Evolutionary conservation across 2,888 invertebrate genomes (phyloP).

Genomic region (Oxystoma pomonae): DNA sequence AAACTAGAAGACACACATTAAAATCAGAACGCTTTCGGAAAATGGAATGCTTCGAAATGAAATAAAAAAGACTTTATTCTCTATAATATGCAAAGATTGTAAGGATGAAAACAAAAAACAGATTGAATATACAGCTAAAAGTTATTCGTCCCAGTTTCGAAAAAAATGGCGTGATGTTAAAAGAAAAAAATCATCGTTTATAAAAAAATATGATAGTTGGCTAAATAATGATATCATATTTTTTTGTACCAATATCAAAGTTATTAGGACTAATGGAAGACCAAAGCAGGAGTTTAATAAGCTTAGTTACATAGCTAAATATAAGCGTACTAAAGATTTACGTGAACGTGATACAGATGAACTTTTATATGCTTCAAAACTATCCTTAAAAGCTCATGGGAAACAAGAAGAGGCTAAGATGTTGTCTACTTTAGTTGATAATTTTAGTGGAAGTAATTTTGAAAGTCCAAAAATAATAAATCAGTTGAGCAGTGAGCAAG

Average conservation of each 20-base stretch:
- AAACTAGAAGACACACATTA: no score
- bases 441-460: neutral
- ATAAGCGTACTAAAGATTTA: neutral
- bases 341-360: neutral
- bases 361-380: neutral
- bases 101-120: neutral
- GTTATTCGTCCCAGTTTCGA: neutral
- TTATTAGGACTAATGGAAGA: neutral
- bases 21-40: neutral
- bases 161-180: neutral
- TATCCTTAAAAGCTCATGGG: neutral
- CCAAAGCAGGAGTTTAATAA: neutral
- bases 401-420: neutral
- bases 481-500: neutral
- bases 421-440: neutral
- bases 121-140: neutral
- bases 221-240: neutral
- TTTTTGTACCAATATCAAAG: neutral
- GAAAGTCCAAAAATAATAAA: no score
- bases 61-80: neutral
- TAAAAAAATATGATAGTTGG: neutral
- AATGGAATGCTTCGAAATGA: neutral
- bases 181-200: neutral
- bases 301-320: constrained; percentile 3
- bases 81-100: neutral